phyloP scores from a whole-genome alignment of 2,888 invertebrate genomes.

The Epicampocera succincta region DNA sequence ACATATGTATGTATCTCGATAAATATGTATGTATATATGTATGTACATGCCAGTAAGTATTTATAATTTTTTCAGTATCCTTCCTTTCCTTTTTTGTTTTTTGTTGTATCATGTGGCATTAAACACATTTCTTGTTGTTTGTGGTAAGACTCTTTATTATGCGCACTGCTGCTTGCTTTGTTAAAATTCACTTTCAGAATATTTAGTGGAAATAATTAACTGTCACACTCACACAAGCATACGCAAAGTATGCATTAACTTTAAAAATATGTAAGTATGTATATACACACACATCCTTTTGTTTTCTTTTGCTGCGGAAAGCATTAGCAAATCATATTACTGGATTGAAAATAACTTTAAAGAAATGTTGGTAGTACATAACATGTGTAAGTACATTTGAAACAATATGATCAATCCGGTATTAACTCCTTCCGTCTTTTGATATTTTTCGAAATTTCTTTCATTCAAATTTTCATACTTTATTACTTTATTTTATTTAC shows the following conservation, averaged over 20 bases:
- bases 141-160: not conserved
- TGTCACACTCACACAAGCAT: constrained; percentile 6
- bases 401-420: not conserved
- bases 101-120: constrained; percentile 23
- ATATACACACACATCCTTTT: constrained; percentile 14
- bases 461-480: not conserved
- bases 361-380: constrained; percentile 10
- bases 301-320: not conserved
- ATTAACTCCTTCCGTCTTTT: not conserved
- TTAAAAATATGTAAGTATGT: constrained; percentile 50
- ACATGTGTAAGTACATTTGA: not conserved
- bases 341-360: constrained; percentile 15
- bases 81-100: constrained; percentile 4
- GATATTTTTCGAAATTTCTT: not conserved
- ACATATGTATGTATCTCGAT: no score
- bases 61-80: constrained; percentile 6
- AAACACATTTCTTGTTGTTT: constrained; percentile 28
- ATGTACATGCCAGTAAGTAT: not conserved
- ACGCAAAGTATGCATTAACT: constrained; percentile 11
- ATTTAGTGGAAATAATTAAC: constrained; percentile 28
- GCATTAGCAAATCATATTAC: constrained; percentile 18
- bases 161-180: constrained; percentile 4
- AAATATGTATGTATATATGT: no score
- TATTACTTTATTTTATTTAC: constrained; percentile 3
- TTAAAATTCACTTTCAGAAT: constrained; percentile 39